Percentiles rank a stretch among this genome's conserved stretches.
phyloP scores from a whole-genome alignment of 2,113 vertebrate species.

The Boleophthalmus pectinirostris region DNA sequence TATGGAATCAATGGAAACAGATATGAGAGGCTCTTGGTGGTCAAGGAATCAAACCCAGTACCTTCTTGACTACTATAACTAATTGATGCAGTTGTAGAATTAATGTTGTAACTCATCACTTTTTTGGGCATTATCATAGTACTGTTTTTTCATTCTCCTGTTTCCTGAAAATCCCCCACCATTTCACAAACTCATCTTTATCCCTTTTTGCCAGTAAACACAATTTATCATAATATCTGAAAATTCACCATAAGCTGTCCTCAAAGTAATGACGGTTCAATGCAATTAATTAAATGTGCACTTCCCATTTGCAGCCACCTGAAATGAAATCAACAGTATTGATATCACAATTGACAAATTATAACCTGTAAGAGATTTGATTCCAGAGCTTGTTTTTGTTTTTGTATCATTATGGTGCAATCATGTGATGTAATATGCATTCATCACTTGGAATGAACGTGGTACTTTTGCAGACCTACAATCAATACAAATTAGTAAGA shows the following conservation, averaged over 20 bases:
- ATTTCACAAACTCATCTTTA: conserved; percentile 38
- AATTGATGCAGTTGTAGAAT: no score
- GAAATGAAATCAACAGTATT: conserved; percentile 66
- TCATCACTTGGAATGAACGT: conserved; percentile 40
- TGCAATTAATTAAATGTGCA: conserved; percentile 68
- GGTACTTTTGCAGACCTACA: conserved; percentile 24
- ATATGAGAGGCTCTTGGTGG: no score
- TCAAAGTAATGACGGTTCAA: conserved; percentile 66
- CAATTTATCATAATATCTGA: conserved; percentile 70
- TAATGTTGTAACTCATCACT: no score
- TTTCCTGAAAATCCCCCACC: conserved; percentile 30
- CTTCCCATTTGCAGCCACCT: conserved; percentile 39
- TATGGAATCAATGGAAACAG: no score
- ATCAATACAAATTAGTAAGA: neutral
- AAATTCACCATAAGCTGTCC: conserved; percentile 67
- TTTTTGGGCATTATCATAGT: no score
- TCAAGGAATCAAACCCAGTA: no score
- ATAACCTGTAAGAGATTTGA: conserved; percentile 68
- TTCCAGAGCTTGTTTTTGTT: conserved; percentile 61
- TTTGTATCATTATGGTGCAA: conserved; percentile 65
- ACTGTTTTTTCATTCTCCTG: neutral
- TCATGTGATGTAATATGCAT: conserved; percentile 60
- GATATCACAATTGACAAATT: conserved; percentile 71
- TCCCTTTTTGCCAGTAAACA: conserved; percentile 59
- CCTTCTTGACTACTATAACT: no score